Evolutionary conservation across 2,888 invertebrate genomes (phyloP), one percentile per base, ranked within the genome.

Genomic region (Leucoptera coffeella): DNA sequence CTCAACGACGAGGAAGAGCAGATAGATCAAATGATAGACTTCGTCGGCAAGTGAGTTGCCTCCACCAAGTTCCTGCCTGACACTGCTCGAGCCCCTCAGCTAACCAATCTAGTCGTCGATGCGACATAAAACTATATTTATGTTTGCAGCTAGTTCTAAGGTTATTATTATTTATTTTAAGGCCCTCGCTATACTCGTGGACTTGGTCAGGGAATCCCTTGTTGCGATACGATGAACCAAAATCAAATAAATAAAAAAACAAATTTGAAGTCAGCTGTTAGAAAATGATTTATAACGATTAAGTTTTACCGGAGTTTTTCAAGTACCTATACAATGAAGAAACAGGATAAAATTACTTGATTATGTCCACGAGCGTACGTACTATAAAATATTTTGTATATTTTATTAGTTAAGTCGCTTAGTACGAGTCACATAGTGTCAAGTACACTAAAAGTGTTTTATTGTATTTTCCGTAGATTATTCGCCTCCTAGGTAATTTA

Each of bases 1-100:
- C 75, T 84, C 60, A 74, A 74, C 54, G 83, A 85, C 61, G 84
- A 86, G 62, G 78, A 78, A 71, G 80, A 82, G 56, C 78, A 80
- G 62, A 78, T 81, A 71, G 77, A 77, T 59, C 80, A 82, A 67
- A 82, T 84, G 83, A 80, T 82, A 65, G 82, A 84, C 67, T 82
- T 78, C 72, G 75, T 85, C 67, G 84, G 83, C 55, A 77, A 77
- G 60, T 67, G 69, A n/a, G n/a, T n/a, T n/a, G n/a, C n/a, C n/a
- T n/a, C n/a, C n/a, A n/a, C n/a, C n/a, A n/a, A n/a, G n/a, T n/a
- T n/a, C n/a, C n/a, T n/a, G n/a, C n/a, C n/a, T n/a, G n/a, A n/a
- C n/a, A n/a, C n/a, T n/a, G n/a, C n/a, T n/a, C n/a, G n/a, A n/a
- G n/a, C n/a, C n/a, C n/a, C n/a, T n/a, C n/a, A n/a, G n/a, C n/a